Percentiles rank a stretch among this genome's conserved stretches.
These are phyloP conservation scores for Amiota minor DNA, from an alignment of 2,888 invertebrate species.

Conservation along the genomic window DNA sequence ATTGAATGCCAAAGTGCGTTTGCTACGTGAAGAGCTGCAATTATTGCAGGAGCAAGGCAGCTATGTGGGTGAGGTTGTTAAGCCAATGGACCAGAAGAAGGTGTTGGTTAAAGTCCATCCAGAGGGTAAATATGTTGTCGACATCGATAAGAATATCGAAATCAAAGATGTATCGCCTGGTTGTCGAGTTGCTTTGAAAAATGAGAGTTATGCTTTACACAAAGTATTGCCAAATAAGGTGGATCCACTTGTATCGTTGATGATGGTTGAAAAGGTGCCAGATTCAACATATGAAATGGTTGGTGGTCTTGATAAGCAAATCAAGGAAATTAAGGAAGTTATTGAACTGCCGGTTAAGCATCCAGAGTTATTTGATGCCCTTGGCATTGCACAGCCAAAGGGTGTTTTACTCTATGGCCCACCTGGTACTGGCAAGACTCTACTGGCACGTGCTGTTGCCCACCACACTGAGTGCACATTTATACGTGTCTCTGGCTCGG, in stretches of 20 bases:
- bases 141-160: constrained; percentile 98
- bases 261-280: constrained; percentile 99
- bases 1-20: constrained; percentile 96
- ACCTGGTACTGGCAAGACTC: constrained; percentile 91
- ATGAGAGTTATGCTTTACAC: constrained; percentile 98
- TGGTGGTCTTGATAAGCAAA: constrained; percentile 98
- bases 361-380: constrained; percentile 97
- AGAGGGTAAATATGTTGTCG: constrained; percentile 99
- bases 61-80: constrained; percentile 99
- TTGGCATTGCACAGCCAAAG: constrained; percentile 99
- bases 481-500: constrained; percentile 98
- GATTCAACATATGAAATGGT: constrained; percentile 99
- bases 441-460: constrained; percentile 97
- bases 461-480: constrained; percentile 99
- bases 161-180: constrained; percentile 97
- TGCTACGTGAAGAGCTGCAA: constrained; percentile 96
- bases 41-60: constrained; percentile 97
- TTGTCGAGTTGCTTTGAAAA: constrained; percentile 95
- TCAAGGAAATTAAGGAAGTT: constrained; percentile 99
- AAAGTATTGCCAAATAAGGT: constrained; percentile 99
- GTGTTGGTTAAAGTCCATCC: constrained; percentile 99
- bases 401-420: constrained; percentile 97
- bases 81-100: constrained; percentile 99
- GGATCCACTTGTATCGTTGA: constrained; percentile 97
- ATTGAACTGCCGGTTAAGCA: constrained; percentile 99